phyloP scores from a whole-genome alignment of 2,113 vertebrate species.

The Indicator maculatus region DNA sequence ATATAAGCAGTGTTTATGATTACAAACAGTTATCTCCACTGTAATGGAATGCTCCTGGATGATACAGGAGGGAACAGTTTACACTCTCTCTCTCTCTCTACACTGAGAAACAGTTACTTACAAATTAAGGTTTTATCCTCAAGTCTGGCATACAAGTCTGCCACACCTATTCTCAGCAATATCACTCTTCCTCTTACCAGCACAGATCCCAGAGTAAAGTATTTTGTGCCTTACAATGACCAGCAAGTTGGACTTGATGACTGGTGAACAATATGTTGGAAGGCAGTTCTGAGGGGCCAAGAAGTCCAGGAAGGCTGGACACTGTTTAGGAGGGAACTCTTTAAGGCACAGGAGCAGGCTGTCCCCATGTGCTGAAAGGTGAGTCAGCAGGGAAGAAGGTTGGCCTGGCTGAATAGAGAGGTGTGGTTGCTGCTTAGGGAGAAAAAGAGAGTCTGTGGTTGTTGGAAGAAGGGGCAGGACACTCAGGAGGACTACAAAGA shows the following conservation, averaged over 20 bases:
- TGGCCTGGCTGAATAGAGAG: too few species aligned
- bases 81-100: background rate
- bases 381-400: too few species aligned
- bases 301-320: background rate
- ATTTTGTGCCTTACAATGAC: background rate
- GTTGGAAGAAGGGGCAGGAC: too few species aligned
- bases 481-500: too few species aligned
- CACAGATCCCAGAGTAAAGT: background rate
- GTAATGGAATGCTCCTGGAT: background rate
- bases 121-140: background rate
- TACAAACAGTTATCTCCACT: background rate
- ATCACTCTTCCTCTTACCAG: background rate
- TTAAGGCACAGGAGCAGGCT: too few species aligned
- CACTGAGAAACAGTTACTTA: background rate
- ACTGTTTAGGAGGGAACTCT: too few species aligned
- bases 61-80: background rate
- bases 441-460: too few species aligned
- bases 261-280: background rate
- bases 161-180: background rate
- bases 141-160: background rate
- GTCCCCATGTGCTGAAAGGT: too few species aligned
- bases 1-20: background rate
- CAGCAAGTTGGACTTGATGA: accelerated
- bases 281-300: background rate
- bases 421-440: too few species aligned